phyloP scores from a whole-genome alignment of 2,113 vertebrate species.

The Tragelaphus strepsiceros region DNA sequence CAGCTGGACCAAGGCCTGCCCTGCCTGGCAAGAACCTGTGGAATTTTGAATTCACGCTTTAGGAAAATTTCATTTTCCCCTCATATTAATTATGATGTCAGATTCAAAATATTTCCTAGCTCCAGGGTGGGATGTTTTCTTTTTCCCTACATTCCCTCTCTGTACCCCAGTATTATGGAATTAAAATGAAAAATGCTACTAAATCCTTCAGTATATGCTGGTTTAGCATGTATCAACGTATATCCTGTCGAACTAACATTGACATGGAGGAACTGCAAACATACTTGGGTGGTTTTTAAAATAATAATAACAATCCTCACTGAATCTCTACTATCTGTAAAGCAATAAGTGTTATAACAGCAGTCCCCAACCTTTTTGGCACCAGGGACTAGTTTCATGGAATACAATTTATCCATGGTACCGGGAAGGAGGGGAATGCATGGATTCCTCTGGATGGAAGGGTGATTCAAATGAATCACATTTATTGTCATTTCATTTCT shows the following conservation, averaged over 20 bases:
- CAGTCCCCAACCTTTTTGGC: background rate
- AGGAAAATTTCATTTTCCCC: slow-evolving; percentile 51
- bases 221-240: background rate
- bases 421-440: background rate
- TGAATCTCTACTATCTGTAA: background rate
- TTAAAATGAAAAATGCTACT: background rate
- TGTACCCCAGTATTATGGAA: background rate
- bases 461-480: background rate
- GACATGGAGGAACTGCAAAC: background rate
- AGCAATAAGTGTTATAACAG: background rate
- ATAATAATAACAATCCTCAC: background rate
- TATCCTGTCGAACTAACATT: background rate
- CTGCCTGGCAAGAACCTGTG: slow-evolving; percentile 24
- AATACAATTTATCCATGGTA: background rate
- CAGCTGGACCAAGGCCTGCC: background rate
- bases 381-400: background rate
- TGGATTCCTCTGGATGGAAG: background rate
- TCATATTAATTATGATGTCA: slow-evolving; percentile 44
- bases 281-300: background rate
- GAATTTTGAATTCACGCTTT: slow-evolving; percentile 55
- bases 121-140: background rate
- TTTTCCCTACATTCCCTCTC: background rate
- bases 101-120: slow-evolving; percentile 46
- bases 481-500: background rate
- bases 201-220: background rate